These are phyloP conservation scores for Seriola dumerili DNA, from an alignment of 2,113 vertebrate genomes.

Conservation along the genomic window DNA sequence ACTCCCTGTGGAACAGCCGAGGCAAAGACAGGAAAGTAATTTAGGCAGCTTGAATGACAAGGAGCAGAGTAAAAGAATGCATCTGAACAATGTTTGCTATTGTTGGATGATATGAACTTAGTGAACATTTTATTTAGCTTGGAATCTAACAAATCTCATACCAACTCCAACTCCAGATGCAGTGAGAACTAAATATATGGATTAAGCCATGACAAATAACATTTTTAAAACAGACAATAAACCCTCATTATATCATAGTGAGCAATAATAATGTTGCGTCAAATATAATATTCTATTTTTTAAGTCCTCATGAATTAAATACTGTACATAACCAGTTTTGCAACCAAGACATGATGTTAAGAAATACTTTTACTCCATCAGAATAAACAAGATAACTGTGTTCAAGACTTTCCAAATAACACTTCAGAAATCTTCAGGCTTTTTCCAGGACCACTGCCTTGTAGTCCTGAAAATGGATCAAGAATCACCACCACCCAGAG, in stretches of 20 bases:
- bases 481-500: not conserved
- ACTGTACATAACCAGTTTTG: not conserved
- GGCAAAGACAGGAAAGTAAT: slow-evolving; percentile 2
- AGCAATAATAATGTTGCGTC: not conserved
- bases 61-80: not conserved
- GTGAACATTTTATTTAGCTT: not conserved
- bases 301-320: not conserved
- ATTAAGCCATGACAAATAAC: not conserved
- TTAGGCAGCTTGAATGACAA: not conserved
- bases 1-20: not conserved
- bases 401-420: not conserved
- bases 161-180: not conserved
- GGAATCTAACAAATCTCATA: not conserved
- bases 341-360: not conserved
- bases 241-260: not conserved
- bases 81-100: slow-evolving; percentile 15
- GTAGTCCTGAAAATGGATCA: not conserved
- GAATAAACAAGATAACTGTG: not conserved
- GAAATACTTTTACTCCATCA: not conserved
- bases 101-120: not conserved
- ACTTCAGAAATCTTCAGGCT: not conserved
- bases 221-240: not conserved
- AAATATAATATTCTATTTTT: not conserved
- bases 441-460: not conserved
- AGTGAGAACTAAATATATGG: not conserved